Conservation (phyloP, 2,797 vertebrate species). For the Natrix natrix region DNA sequence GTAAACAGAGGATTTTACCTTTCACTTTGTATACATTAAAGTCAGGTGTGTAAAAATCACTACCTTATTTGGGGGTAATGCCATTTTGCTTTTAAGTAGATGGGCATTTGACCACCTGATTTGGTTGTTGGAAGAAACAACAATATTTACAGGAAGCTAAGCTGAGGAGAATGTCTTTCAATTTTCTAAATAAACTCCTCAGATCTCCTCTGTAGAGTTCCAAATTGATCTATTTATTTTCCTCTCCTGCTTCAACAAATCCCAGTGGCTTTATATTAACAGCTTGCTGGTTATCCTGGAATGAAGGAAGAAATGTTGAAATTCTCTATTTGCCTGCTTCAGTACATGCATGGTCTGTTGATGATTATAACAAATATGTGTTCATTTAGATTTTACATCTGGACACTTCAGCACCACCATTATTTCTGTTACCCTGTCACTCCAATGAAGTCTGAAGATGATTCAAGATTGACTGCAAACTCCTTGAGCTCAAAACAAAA, state of each 20-base stretch:
- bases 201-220: constrained; percentile 41
- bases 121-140: background rate
- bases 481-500: background rate
- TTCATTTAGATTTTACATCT: background rate
- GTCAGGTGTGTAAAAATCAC: background rate
- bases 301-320: constrained; percentile 60
- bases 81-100: background rate
- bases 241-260: constrained; percentile 21
- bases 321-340: constrained; percentile 53
- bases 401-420: background rate
- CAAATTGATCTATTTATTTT: constrained; percentile 29
- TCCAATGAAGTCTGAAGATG: background rate
- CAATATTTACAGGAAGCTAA: background rate
- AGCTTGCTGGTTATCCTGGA: constrained; percentile 36
- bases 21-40: background rate
- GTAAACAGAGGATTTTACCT: background rate
- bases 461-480: background rate
- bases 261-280: constrained; percentile 42
- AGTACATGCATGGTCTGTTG: constrained; percentile 37
- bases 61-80: background rate
- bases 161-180: background rate
- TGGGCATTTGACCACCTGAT: background rate
- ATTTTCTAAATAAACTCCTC: constrained; percentile 30
- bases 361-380: background rate
- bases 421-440: background rate